A percentile compares a stretch with the other conserved stretches of the same genome.
These are phyloP conservation scores for Lagopus muta DNA, from an alignment of 2,113 vertebrate genomes.

Conservation along the genomic window DNA sequence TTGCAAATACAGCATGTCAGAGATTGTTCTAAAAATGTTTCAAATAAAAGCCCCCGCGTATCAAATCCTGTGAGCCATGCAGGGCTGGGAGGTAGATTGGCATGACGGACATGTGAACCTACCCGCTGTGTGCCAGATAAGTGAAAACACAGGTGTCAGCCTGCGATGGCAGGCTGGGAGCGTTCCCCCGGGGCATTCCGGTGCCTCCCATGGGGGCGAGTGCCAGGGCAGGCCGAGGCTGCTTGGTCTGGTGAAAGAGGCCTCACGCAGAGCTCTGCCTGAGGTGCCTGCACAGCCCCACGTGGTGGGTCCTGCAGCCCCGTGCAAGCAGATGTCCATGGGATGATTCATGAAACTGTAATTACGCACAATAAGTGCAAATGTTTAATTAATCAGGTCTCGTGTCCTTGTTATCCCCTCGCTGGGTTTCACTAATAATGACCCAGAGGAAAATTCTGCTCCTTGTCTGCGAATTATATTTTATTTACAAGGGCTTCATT, in stretches of 20 bases:
- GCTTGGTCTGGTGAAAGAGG: not conserved
- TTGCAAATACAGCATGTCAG: not conserved
- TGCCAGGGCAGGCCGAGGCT: not conserved
- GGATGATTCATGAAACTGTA: conserved; percentile 70
- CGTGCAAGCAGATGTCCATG: conserved; percentile 70
- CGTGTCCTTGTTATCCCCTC: conserved; percentile 79
- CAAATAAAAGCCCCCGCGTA: not conserved
- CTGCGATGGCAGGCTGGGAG: accelerated
- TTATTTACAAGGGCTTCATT: conserved; percentile 78
- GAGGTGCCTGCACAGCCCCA: not conserved
- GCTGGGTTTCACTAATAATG: conserved; percentile 78
- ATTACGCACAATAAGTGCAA: conserved; percentile 75
- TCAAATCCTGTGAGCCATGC: not conserved
- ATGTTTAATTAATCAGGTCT: conserved; percentile 84
- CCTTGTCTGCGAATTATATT: conserved; percentile 79
- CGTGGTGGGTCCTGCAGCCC: not conserved
- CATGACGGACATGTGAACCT: not conserved
- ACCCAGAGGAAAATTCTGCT: conserved; percentile 81
- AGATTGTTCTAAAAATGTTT: not conserved
- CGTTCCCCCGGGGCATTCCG: not conserved
- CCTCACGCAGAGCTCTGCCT: conserved; percentile 16
- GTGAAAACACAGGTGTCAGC: accelerated
- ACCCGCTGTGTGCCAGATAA: too few relatives aligned
- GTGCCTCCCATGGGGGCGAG: not conserved
- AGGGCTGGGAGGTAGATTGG: not conserved